Evolutionary conservation across 2,888 invertebrate species (phyloP).

Genomic region (Spatulosminthurus flaviceps): DNA sequence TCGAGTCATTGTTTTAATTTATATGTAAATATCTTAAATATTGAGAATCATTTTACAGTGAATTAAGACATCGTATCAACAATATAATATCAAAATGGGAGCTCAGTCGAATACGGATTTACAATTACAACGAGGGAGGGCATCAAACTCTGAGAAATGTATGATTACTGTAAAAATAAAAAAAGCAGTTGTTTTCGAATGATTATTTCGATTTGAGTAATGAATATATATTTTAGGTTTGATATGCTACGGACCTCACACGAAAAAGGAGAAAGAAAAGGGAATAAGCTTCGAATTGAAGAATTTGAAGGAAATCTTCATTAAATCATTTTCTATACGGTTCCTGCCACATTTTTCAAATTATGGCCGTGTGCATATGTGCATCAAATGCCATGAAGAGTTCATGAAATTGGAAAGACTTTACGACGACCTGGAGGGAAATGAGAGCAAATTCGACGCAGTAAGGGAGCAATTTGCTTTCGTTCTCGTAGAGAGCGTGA

Average conservation of each 20-base stretch:
- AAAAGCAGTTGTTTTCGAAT: background rate
- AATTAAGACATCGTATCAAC: too few species aligned
- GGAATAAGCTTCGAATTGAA: conserved; percentile 31
- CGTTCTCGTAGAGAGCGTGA: conserved; percentile 44
- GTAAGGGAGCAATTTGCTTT: conserved; percentile 41
- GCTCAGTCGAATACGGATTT: background rate
- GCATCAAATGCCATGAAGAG: conserved; percentile 31
- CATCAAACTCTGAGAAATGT: background rate
- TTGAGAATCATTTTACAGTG: too few species aligned
- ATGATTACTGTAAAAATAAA: background rate
- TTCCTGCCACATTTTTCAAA: conserved; percentile 34
- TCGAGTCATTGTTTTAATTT: too few species aligned
- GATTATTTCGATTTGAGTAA: background rate
- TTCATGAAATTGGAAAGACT: conserved; percentile 30
- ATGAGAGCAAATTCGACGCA: conserved; percentile 23
- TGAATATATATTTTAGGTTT: conserved; percentile 15
- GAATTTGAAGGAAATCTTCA: conserved; percentile 36
- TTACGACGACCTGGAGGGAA: conserved; percentile 6
- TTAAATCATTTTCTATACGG: conserved; percentile 28
- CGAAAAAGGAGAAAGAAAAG: conserved; percentile 8
- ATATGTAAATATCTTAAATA: too few species aligned
- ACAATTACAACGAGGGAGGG: background rate
- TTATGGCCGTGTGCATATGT: conserved; percentile 25
- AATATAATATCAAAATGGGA: too few species aligned
- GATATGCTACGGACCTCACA: conserved; percentile 32